These are phyloP conservation scores for Drosophila ambigua DNA, from an alignment of 1,140 invertebrate genomes.

Conservation along the genomic window DNA sequence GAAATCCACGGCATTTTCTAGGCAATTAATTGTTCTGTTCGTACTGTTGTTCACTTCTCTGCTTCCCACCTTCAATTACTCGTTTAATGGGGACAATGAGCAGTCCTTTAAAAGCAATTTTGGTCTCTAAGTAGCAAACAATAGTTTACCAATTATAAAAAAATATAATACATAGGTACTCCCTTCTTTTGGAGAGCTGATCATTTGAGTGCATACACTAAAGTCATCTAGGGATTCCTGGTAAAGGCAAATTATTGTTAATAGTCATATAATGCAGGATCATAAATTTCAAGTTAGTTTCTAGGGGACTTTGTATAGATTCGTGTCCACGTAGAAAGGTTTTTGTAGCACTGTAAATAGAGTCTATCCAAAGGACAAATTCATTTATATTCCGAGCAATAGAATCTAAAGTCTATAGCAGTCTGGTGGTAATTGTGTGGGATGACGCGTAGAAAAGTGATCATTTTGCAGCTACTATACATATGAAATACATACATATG, in stretches of 20 bases:
- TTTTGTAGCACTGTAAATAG: constrained; percentile 18
- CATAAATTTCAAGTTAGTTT: constrained; percentile 56
- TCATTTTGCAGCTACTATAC: no score
- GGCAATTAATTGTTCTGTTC: constrained; percentile 49
- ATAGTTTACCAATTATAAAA: constrained; percentile 57
- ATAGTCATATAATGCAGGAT: constrained; percentile 42
- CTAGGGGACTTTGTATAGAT: constrained; percentile 17
- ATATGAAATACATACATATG: no score
- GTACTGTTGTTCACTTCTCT: constrained; percentile 39
- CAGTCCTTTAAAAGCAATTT: constrained; percentile 56
- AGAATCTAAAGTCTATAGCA: constrained; percentile 11
- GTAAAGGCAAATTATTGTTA: constrained; percentile 55
- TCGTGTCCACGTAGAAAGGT: constrained; percentile 7
- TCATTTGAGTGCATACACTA: constrained; percentile 17
- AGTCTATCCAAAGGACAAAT: constrained; percentile 4
- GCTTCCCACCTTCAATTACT: constrained; percentile 52
- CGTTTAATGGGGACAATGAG: constrained; percentile 40
- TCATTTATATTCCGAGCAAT: constrained; percentile 1
- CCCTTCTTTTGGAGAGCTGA: constrained; percentile 26
- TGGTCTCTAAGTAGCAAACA: constrained; percentile 59
- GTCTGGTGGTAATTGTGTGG: constrained; percentile 30
- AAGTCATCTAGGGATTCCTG: constrained; percentile 29
- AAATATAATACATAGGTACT: constrained; percentile 14
- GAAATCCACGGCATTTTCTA: constrained; percentile 36
- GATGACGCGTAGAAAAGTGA: no score